Base-by-base conservation (phyloP, 1,140 invertebrate species). In the Oedothorax gibbosus region DNA sequence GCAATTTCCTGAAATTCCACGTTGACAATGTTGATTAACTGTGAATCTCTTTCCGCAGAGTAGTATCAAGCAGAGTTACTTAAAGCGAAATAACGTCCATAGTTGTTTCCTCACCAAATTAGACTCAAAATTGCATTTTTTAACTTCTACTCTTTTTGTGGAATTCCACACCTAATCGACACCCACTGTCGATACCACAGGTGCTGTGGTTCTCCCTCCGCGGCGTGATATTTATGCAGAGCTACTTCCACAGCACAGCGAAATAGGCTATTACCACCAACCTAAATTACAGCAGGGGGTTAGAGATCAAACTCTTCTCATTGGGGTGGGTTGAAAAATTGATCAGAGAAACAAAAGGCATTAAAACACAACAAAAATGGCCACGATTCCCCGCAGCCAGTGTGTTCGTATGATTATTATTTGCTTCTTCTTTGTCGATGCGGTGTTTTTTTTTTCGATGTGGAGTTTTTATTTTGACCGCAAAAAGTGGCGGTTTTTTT, bases 281-380 rank as follows among this genome's bases (percentile, higher is more conserved):
- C 69, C 54, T 53, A 53, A 18, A 71, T 71, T 53, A 71, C 54
- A 53, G 50, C 50, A 54, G 9, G 69, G n/a, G 20, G 69, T 10
- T 18, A 51, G 65, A 71, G 69, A 51, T 71, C 69, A 71, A 71
- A 51, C 49, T 71, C 54, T 71, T 71, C 69, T 68, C 65, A 14
- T 60, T 68, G 21, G 49, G 65, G 65, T 68, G 69, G 69, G 69
- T 35, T 71, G 69, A 71, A 71, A 71, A 71, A 71, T 71, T 71
- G 69, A 71, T 71, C 69, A 71, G 54, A 53, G 69, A 71, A 71
- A 71, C 69, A 71, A 71, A 71, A 71, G 69, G 50, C 50, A 71
- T 71, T 71, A 71, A 71, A 71, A 71, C 69, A 18, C 54, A 50
- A 75, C 49, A 60, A 75, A 75, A 35, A 35, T 1, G 2, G 35